A percentile compares a stretch with the other conserved stretches of the same genome.
phyloP scores from a whole-genome alignment of 2,888 invertebrate genomes.

The Drosophila subsilvestris region DNA sequence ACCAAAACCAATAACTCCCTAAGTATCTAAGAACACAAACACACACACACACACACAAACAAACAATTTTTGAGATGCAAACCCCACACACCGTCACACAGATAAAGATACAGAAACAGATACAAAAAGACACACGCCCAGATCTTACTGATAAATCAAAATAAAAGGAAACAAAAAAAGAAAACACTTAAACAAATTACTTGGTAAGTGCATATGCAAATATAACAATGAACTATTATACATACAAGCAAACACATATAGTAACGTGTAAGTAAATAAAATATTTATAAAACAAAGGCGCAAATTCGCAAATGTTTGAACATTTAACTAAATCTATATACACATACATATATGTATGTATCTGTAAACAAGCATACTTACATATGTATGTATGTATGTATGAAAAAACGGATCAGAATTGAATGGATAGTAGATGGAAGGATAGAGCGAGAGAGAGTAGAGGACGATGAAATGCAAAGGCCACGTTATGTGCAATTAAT shows the following conservation, averaged over 20 bases:
- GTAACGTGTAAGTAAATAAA: conserved; percentile 75
- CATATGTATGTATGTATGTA: conserved; percentile 46
- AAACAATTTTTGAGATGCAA: conserved; percentile 43
- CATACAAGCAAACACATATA: conserved; percentile 57
- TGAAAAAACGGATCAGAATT: conserved; percentile 48
- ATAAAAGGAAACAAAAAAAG: conserved; percentile 53
- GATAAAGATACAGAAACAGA: conserved; percentile 55
- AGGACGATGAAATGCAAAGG: conserved; percentile 64
- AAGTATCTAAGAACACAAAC: conserved; percentile 45
- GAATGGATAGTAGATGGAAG: conserved; percentile 10
- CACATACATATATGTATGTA: conserved; percentile 55
- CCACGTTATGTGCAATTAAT: conserved; percentile 78
- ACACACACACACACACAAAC: conserved; percentile 13
- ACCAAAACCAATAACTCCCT: conserved; percentile 33
- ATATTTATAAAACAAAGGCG: conserved; percentile 70
- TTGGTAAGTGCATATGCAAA: conserved; percentile 72
- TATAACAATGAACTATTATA: conserved; percentile 79
- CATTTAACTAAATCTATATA: conserved; percentile 62
- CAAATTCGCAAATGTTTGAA: conserved; percentile 59
- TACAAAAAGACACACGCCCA: conserved; percentile 31
- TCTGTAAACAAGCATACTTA: conserved; percentile 53
- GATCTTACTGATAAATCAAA: conserved; percentile 67
- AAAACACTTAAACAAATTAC: conserved; percentile 71
- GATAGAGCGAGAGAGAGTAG: too few relatives aligned
- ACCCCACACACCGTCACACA: conserved; percentile 29